These are phyloP conservation scores for Drosophila tripunctata DNA, from an alignment of 2,888 invertebrate genomes.

Conservation along the genomic window DNA sequence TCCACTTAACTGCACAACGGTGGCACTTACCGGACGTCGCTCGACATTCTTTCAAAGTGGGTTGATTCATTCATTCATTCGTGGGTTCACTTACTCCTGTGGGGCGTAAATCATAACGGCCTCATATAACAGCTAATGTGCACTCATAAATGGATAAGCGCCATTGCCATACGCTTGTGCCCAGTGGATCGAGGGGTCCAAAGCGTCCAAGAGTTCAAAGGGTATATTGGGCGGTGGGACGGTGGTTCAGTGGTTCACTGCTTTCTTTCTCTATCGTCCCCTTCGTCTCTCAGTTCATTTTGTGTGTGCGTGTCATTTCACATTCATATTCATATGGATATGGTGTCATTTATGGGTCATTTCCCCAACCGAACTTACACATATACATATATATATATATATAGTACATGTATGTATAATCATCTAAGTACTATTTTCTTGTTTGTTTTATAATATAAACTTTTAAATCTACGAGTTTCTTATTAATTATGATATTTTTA, in stretches of 20 bases:
- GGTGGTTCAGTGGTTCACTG: neutral
- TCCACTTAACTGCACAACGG: slow-evolving; percentile 83
- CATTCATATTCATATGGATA: slow-evolving; percentile 30
- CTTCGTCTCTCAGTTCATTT: slow-evolving; percentile 3
- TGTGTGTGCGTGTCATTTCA: slow-evolving; percentile 47
- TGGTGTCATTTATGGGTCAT: slow-evolving; percentile 72
- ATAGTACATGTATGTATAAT: no score
- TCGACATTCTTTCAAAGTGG: slow-evolving; percentile 16
- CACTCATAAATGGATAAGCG: slow-evolving; percentile 79
- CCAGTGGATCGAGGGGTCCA: slow-evolving; percentile 4
- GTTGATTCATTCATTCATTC: no score
- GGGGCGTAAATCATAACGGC: slow-evolving; percentile 80
- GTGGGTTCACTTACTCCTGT: slow-evolving; percentile 8
- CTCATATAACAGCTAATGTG: slow-evolving; percentile 66
- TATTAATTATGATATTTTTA: no score
- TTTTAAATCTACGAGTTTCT: no score
- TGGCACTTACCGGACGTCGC: slow-evolving; percentile 76
- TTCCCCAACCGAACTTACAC: slow-evolving; percentile 34
- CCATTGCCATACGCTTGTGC: slow-evolving; percentile 55
- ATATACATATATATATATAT: no score
- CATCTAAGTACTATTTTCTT: neutral
- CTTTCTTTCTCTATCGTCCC: neutral
- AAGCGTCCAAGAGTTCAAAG: neutral
- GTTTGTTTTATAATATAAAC: no score
- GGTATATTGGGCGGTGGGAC: neutral